phyloP scores from a whole-genome alignment of 1,140 invertebrate species.

The Popillia japonica region DNA sequence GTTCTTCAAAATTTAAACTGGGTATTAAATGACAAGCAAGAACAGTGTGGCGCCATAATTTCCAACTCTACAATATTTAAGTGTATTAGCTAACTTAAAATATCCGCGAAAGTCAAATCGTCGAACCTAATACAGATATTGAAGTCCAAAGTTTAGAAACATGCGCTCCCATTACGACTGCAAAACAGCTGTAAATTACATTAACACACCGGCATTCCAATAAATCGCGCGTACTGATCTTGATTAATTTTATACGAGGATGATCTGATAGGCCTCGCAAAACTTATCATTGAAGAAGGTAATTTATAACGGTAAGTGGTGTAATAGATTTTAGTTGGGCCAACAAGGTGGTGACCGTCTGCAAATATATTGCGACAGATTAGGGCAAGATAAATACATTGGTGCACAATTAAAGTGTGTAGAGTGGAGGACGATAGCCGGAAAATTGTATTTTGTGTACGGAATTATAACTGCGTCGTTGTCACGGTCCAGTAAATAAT shows the following conservation, averaged over 20 bases:
- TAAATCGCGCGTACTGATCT: background rate
- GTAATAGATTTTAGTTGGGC: constrained; percentile 26
- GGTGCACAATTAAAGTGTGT: constrained; percentile 29
- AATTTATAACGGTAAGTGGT: constrained; percentile 18
- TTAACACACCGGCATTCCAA: background rate
- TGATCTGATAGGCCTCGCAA: background rate
- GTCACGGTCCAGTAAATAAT: background rate
- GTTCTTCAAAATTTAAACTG: too few species aligned
- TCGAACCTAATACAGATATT: too few species aligned
- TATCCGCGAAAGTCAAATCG: too few species aligned
- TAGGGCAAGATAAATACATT: constrained; percentile 27
- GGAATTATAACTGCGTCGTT: background rate
- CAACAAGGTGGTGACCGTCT: constrained; percentile 33
- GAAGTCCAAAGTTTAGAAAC: too few species aligned
- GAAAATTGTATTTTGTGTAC: constrained; percentile 18
- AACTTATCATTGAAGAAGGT: constrained; percentile 27
- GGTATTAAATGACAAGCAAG: too few species aligned
- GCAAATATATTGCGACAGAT: constrained; percentile 33
- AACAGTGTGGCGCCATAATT: too few species aligned
- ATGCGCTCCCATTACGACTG: background rate
- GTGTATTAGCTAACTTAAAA: too few species aligned
- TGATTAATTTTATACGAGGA: constrained; percentile 28
- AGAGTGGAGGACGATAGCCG: background rate
- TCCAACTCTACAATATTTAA: too few species aligned
- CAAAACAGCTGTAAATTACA: background rate